Percentiles rank a stretch among this genome's conserved stretches.
These are phyloP conservation scores for Ommatoiulus sabulosus DNA, from an alignment of 2,888 invertebrate species.

Conservation along the genomic window DNA sequence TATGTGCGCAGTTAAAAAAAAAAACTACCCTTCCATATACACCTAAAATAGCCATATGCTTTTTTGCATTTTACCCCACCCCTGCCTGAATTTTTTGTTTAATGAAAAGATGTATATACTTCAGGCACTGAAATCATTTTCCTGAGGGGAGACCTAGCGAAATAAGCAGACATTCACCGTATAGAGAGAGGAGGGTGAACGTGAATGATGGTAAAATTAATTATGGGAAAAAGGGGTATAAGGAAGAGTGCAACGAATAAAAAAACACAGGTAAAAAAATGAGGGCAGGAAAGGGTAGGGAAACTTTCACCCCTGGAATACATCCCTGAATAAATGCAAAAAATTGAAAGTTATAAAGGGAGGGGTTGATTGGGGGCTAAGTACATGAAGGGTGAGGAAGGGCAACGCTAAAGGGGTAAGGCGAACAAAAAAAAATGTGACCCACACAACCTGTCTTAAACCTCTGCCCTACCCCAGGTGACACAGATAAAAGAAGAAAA, in stretches of 20 bases:
- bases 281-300: conserved; percentile 40
- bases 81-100: not conserved
- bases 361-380: conserved; percentile 21
- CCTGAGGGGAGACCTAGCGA: not conserved
- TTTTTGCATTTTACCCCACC: conserved; percentile 11
- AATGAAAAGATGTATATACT: not conserved
- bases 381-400: conserved; percentile 43
- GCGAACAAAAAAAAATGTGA: not conserved
- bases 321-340: conserved; percentile 9
- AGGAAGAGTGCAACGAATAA: not conserved
- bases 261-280: conserved; percentile 39
- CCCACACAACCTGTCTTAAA: conserved; percentile 35
- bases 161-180: not conserved
- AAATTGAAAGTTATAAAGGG: conserved; percentile 25
- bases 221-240: conserved; percentile 36
- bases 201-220: conserved; percentile 20
- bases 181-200: not conserved
- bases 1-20: not conserved
- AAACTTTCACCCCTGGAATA: conserved; percentile 24
- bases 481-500: not conserved
- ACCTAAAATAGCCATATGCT: conserved; percentile 24
- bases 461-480: conserved; percentile 40
- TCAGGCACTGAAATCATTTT: not conserved
- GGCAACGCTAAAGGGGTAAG: conserved; percentile 29
- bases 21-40: not conserved